phyloP scores from a whole-genome alignment of 2,797 vertebrate species.

The Lacerta bilineata region DNA sequence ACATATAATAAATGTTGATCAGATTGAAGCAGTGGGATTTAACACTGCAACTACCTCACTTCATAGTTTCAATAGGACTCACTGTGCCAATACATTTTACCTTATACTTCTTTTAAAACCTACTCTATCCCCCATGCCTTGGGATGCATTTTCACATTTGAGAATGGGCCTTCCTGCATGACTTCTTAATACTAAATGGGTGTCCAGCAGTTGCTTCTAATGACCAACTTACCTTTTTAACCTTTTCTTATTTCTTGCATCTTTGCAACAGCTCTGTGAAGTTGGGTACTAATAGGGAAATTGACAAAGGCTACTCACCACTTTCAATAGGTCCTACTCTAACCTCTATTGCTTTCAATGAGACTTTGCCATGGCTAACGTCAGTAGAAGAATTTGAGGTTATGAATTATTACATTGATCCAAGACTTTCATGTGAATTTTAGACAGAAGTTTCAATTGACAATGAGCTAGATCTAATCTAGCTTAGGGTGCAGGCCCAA shows the following conservation, averaged over 20 bases:
- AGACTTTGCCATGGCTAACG: not conserved
- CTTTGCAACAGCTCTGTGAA: not conserved
- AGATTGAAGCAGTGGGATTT: too few relatives aligned
- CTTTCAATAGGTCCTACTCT: not conserved
- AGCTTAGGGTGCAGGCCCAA: not conserved
- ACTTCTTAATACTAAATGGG: not conserved
- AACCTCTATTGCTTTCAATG: not conserved
- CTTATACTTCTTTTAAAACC: not conserved
- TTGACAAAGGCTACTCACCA: not conserved
- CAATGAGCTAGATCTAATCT: not conserved
- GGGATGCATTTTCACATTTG: not conserved
- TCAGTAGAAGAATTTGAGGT: not conserved
- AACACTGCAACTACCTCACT: not conserved
- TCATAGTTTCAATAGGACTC: not conserved
- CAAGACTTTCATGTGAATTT: not conserved
- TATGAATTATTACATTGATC: not conserved
- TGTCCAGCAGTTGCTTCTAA: not conserved
- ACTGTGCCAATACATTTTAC: not conserved
- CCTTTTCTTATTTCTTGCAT: not conserved
- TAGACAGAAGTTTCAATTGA: not conserved
- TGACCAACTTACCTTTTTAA: too few relatives aligned
- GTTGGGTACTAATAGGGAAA: not conserved
- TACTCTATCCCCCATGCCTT: not conserved
- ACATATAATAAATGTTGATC: not conserved
- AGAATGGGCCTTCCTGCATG: not conserved